phyloP scores from a whole-genome alignment of 2,113 vertebrate species.

The Lamprotornis superbus region DNA sequence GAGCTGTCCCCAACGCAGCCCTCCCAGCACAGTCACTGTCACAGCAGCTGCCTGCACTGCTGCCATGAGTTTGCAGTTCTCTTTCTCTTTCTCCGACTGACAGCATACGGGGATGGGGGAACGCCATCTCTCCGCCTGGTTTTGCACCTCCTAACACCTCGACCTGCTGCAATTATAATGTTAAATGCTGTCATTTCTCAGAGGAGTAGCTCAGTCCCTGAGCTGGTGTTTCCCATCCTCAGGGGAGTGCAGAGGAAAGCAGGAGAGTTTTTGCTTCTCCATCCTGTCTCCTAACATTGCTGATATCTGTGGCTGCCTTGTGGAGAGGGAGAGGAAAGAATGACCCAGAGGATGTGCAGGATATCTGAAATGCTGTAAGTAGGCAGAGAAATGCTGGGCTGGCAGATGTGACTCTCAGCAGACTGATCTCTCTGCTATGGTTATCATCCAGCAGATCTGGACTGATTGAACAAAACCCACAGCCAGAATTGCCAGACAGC shows the following conservation, averaged over 20 bases:
- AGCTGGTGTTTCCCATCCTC: not conserved
- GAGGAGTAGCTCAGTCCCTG: not conserved
- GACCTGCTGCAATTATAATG: not conserved
- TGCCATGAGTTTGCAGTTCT: not conserved
- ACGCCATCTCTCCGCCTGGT: not conserved
- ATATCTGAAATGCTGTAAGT: not conserved
- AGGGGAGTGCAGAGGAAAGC: not conserved
- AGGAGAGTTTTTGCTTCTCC: not conserved
- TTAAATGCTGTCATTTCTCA: not conserved
- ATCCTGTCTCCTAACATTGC: not conserved
- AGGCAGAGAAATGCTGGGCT: not conserved
- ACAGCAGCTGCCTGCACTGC: not conserved
- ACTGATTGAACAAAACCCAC: not conserved
- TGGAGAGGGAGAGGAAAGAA: not conserved
- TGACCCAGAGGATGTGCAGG: not conserved
- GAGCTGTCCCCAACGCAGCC: not conserved
- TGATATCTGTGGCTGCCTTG: not conserved
- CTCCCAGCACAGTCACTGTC: not conserved
- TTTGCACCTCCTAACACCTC: not conserved
- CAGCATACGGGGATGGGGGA: not conserved
- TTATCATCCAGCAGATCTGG: not conserved
- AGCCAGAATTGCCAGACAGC: not conserved
- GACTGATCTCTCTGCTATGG: not conserved
- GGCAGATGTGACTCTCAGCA: not conserved
- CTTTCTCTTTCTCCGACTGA: not conserved